A percentile compares a stretch with the other conserved stretches of the same genome.
Evolutionary conservation across 2,888 invertebrate genomes (phyloP).

Genomic region (Acronicta aceris): DNA sequence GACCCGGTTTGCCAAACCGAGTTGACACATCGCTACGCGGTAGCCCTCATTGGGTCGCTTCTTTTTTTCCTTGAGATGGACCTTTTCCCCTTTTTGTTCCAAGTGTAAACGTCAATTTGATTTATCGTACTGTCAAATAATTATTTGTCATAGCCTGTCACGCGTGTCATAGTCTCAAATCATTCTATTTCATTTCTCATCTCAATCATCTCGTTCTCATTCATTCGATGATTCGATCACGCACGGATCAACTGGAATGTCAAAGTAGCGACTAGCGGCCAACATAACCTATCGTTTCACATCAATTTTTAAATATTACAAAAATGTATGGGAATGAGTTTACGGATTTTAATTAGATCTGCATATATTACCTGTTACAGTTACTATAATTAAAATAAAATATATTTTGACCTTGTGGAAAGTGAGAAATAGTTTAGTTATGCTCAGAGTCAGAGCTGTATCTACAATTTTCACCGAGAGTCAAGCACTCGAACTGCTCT

Average conservation of each 20-base stretch:
- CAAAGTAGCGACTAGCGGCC: neutral
- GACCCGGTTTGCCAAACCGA: too few species aligned
- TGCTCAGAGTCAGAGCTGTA: constrained; percentile 78
- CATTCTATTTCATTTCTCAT: too few species aligned
- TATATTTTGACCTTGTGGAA: constrained; percentile 25
- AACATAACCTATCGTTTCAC: constrained; percentile 51
- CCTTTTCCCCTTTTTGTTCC: too few species aligned
- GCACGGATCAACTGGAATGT: neutral
- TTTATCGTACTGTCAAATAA: neutral
- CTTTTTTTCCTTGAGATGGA: too few species aligned
- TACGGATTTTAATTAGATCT: constrained; percentile 41
- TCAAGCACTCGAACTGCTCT: constrained; percentile 67
- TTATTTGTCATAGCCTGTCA: constrained; percentile 8
- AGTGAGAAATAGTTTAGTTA: constrained; percentile 54
- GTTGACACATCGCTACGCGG: too few species aligned
- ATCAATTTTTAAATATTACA: constrained; percentile 48
- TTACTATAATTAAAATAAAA: constrained; percentile 4
- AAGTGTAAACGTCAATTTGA: too few species aligned
- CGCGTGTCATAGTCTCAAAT: too few species aligned
- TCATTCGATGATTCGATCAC: too few species aligned
- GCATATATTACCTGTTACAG: constrained; percentile 5
- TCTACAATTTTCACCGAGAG: constrained; percentile 71
- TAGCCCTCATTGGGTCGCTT: too few species aligned
- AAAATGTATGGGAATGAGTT: constrained; percentile 65
- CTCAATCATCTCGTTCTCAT: too few species aligned